phyloP scores from a whole-genome alignment of 2,888 invertebrate species.

The Tenthredo scrophulariae region DNA sequence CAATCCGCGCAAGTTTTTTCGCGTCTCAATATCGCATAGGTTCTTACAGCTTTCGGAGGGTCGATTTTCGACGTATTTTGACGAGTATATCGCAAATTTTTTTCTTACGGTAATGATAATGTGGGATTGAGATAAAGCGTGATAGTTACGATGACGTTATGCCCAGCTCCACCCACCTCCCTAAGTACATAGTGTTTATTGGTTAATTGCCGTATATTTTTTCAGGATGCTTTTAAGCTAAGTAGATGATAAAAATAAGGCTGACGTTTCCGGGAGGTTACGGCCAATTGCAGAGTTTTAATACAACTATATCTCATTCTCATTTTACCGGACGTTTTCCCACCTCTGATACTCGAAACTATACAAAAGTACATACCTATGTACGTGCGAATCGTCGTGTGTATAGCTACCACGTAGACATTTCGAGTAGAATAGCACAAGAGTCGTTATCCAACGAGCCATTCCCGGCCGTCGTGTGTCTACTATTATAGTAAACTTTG shows the following conservation, averaged over 20 bases:
- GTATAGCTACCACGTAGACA: neutral
- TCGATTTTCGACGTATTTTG: neutral
- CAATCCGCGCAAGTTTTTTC: too few species aligned
- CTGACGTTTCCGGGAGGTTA: constrained; percentile 16
- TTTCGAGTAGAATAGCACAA: neutral
- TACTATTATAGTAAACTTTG: constrained; percentile 43
- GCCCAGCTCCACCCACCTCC: too few species aligned
- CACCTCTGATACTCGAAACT: constrained; percentile 13
- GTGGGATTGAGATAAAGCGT: neutral
- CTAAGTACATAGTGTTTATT: constrained; percentile 62
- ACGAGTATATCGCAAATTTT: neutral
- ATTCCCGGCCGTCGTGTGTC: neutral
- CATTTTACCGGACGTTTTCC: neutral
- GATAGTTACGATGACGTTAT: neutral
- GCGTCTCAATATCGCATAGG: too few species aligned
- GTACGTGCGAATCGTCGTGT: neutral
- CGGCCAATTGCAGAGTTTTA: constrained; percentile 38
- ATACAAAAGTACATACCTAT: neutral
- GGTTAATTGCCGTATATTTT: constrained; percentile 67
- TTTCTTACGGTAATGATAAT: neutral
- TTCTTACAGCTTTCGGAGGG: neutral
- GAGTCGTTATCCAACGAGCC: constrained; percentile 43
- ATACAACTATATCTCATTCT: constrained; percentile 20
- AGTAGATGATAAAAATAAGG: constrained; percentile 64
- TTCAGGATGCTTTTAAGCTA: constrained; percentile 67